Base-by-base conservation (phyloP, 2,113 vertebrate species). In the Spizaetus ornatus region DNA sequence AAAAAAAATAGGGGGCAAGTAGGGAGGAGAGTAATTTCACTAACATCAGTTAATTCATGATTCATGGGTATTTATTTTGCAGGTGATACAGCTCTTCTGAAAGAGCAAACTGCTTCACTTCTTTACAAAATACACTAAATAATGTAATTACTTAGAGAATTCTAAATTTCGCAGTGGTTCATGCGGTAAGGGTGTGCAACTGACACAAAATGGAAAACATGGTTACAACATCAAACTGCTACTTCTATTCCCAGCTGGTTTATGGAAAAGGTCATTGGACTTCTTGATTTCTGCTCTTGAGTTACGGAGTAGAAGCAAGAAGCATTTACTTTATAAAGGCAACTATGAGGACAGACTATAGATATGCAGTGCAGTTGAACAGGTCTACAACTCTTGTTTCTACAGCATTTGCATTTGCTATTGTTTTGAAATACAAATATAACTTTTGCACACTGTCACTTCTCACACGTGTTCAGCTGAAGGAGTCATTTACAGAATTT, bases 121-220 rank as follows among this genome's bases (percentile, higher is more conserved):
- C 97, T 95, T 96, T 97, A 98, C 94, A 97, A 92, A 97, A 93
- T 83, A 97, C 95, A 97, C 95, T 97, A 95, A 96, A 98, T 96
- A 97, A 86, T 91, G 92, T 86, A 96, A 76, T 92, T 92, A 97
- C 96, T 97, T 88, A 79, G 80, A 96, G 96, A 93, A 94, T 74
- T 86, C 94, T 97, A 97, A 97, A 98, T 98, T 97, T 95, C 3
- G 96, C 95, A 95, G 96, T 98, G 97, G 97, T 96, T 95, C 95
- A 94, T 97, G 95, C 97, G n/a, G 98, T 97, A 98, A 98, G 85
- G 93, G 84, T 98, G 98, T 98, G 98, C 98, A 97, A 94, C 93
- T 4, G 92, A 97, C 96, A 97, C 93, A 91, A 96, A 83, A 97
- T 97, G 96, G 91, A 95, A 98, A 97, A 97, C 93, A 93, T 93